phyloP scores from a whole-genome alignment of 1,140 invertebrate species.

The Asbolus verrucosus region DNA sequence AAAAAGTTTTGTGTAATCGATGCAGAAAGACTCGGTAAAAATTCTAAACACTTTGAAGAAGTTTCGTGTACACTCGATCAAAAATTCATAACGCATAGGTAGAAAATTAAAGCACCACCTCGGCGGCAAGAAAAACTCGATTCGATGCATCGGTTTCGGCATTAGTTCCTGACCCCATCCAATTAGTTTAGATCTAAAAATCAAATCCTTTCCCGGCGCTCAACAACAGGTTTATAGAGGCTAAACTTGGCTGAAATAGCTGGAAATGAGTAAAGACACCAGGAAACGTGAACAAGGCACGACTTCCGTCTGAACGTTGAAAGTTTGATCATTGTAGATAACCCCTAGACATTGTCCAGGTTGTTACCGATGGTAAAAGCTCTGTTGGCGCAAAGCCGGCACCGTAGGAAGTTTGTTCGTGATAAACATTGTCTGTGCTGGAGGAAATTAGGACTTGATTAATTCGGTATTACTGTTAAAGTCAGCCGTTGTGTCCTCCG shows the following conservation, averaged over 20 bases:
- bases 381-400: neutral
- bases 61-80: conserved; percentile 13
- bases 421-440: conserved; percentile 3
- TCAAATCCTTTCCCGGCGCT: too few relatives aligned
- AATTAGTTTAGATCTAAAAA: too few relatives aligned
- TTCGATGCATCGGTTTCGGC: too few relatives aligned
- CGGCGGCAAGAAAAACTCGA: too few relatives aligned
- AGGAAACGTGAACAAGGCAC: neutral
- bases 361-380: neutral
- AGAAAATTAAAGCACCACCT: conserved; percentile 12
- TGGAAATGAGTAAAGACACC: neutral
- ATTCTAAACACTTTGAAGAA: conserved; percentile 23
- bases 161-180: too few relatives aligned
- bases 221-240: too few relatives aligned
- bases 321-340: conserved; percentile 12
- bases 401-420: neutral
- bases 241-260: too few relatives aligned
- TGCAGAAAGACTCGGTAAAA: conserved; percentile 25
- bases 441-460: conserved; percentile 16
- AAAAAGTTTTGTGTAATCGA: conserved; percentile 30
- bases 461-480: conserved; percentile 19
- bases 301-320: conserved; percentile 6
- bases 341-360: conserved; percentile 11
- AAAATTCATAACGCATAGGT: conserved; percentile 15
- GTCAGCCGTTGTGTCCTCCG: conserved; percentile 2